These are phyloP conservation scores for Petromus typicus DNA, from an alignment of 2,113 vertebrate genomes.

Conservation along the genomic window DNA sequence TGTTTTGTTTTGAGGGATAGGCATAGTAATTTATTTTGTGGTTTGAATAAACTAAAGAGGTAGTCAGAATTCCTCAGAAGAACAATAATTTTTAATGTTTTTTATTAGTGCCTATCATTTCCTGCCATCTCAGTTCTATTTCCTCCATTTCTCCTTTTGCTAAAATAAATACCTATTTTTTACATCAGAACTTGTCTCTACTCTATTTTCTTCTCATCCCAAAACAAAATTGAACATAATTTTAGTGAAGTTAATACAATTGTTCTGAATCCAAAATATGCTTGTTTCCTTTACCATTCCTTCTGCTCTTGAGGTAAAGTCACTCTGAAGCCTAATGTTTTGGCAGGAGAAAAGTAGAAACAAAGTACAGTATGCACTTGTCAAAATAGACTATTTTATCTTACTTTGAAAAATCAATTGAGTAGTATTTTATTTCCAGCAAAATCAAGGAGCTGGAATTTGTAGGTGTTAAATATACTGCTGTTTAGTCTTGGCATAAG, in stretches of 20 bases:
- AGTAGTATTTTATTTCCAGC: background rate
- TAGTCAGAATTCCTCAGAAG: background rate
- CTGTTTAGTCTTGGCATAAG: background rate
- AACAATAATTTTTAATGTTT: background rate
- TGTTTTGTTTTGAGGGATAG: background rate
- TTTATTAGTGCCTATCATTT: background rate
- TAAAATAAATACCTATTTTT: background rate
- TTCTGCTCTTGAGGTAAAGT: background rate
- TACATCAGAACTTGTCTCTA: background rate
- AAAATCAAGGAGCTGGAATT: background rate
- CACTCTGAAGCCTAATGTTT: background rate
- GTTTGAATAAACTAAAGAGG: background rate
- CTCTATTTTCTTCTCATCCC: background rate
- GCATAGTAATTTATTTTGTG: background rate
- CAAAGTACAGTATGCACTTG: background rate
- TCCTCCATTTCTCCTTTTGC: background rate
- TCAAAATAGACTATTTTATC: background rate
- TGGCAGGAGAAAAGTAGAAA: background rate
- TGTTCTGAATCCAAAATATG: background rate
- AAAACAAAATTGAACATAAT: background rate
- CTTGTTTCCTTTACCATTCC: background rate
- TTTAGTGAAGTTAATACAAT: background rate
- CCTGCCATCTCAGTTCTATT: background rate
- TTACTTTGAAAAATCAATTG: background rate
- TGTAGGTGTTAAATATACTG: background rate